Evolutionary conservation across 2,888 invertebrate genomes (phyloP).

Genomic region (Conistra vaccinii): DNA sequence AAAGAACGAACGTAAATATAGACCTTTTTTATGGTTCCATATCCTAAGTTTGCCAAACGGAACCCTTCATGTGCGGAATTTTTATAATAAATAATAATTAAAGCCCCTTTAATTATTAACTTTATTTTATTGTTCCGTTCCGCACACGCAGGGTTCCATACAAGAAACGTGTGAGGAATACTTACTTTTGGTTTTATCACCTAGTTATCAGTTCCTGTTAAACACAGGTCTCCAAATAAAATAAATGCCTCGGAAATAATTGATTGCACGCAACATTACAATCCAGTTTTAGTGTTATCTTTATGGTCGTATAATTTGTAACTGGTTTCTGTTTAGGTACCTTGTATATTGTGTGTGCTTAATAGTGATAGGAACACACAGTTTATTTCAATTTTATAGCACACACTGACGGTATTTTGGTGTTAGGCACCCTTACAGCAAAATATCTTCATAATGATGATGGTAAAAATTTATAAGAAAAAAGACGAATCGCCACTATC

Average conservation of each 20-base stretch:
- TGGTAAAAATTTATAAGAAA: neutral
- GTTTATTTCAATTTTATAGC: neutral
- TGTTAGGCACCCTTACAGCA: neutral
- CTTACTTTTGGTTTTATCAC: neutral
- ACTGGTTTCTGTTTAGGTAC: conserved; percentile 20
- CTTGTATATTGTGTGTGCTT: neutral
- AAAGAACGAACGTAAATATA: neutral
- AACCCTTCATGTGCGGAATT: too few relatives aligned
- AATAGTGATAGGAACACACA: neutral
- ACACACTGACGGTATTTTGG: neutral
- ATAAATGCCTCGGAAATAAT: neutral
- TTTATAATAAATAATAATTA: too few relatives aligned
- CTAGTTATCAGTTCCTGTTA: neutral
- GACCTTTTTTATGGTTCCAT: neutral
- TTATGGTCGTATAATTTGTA: neutral
- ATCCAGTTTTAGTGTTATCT: conserved; percentile 28
- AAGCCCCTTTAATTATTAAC: too few relatives aligned
- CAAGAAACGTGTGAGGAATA: neutral
- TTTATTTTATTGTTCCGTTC: too few relatives aligned
- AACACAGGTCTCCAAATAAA: neutral
- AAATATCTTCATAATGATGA: too few relatives aligned
- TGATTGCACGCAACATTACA: conserved; percentile 6
- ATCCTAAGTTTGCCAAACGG: too few relatives aligned
- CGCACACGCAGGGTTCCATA: too few relatives aligned
- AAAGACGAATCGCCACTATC: neutral